Conservation (phyloP, 1,140 invertebrate genomes). For the Palaemon carinicauda region DNA sequence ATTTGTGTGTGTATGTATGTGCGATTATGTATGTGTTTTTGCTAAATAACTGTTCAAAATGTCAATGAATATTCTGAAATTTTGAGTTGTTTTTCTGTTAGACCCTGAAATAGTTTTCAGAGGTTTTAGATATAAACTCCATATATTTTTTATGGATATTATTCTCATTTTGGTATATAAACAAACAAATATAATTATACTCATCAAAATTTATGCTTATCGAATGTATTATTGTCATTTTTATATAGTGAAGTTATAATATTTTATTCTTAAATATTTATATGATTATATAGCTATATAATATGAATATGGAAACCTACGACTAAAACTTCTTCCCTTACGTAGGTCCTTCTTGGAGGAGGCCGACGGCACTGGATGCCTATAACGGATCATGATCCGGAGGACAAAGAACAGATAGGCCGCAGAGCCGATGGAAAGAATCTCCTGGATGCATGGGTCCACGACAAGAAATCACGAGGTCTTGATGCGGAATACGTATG, state of each 20-base stretch:
- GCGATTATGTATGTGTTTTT: too few relatives aligned
- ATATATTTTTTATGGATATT: too few relatives aligned
- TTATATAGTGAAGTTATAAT: not conserved
- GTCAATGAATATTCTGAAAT: too few relatives aligned
- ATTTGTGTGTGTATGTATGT: not conserved
- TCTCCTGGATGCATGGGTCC: constrained; percentile 74
- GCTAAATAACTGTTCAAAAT: too few relatives aligned
- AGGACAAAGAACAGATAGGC: constrained; percentile 75
- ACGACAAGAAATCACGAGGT: constrained; percentile 69
- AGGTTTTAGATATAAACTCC: too few relatives aligned
- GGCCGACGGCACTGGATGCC: constrained; percentile 73
- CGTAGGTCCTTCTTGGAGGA: constrained; percentile 84
- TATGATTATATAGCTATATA: too few relatives aligned
- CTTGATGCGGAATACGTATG: constrained; percentile 71
- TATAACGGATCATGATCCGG: constrained; percentile 63
- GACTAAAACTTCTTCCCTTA: not conserved
- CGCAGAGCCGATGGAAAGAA: constrained; percentile 75
- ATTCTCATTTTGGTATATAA: too few relatives aligned
- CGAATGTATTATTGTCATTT: not conserved
- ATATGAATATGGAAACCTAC: too few relatives aligned
- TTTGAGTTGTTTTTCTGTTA: not conserved
- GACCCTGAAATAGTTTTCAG: too few relatives aligned
- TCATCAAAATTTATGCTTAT: too few relatives aligned
- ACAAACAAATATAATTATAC: too few relatives aligned
- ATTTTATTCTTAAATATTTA: too few relatives aligned